Evolutionary conservation across 2,888 invertebrate species (phyloP).

Genomic region (Hanleya hanleyi): DNA sequence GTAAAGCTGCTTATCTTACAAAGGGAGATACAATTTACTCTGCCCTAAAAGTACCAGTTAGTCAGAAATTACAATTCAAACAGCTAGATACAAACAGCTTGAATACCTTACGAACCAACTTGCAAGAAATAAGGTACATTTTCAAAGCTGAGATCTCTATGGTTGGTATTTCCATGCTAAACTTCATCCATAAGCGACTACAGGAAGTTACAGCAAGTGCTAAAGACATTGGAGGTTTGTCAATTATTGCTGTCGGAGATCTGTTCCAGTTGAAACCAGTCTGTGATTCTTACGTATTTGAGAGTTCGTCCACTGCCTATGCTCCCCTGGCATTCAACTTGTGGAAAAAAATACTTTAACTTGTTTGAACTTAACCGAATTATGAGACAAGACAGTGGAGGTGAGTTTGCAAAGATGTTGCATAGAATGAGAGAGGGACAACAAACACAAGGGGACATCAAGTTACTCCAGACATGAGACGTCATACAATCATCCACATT

Average conservation of each 20-base stretch:
- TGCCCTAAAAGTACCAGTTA: background rate
- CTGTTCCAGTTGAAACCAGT: constrained; percentile 9
- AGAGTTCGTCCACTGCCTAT: constrained; percentile 11
- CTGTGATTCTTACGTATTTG: background rate
- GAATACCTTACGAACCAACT: background rate
- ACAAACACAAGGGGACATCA: background rate
- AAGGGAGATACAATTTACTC: constrained; percentile 2
- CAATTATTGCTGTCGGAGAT: background rate
- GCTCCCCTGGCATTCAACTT: constrained; percentile 34
- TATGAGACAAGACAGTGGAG: constrained; percentile 34
- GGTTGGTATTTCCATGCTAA: background rate
- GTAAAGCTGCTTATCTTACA: constrained; percentile 9
- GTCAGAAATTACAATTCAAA: background rate
- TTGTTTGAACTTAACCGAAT: constrained; percentile 40
- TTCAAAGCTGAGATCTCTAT: constrained; percentile 10
- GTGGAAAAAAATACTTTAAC: constrained; percentile 35
- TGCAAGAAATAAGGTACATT: background rate
- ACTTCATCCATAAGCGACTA: constrained; percentile 5
- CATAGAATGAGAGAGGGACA: background rate
- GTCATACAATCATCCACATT: background rate
- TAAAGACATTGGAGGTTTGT: background rate
- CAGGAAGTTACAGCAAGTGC: background rate
- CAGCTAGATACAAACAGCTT: background rate
- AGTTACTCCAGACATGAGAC: background rate
- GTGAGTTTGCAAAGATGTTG: background rate